Base-by-base conservation (phyloP, 2,113 vertebrate species). In the Sula dactylatra region DNA sequence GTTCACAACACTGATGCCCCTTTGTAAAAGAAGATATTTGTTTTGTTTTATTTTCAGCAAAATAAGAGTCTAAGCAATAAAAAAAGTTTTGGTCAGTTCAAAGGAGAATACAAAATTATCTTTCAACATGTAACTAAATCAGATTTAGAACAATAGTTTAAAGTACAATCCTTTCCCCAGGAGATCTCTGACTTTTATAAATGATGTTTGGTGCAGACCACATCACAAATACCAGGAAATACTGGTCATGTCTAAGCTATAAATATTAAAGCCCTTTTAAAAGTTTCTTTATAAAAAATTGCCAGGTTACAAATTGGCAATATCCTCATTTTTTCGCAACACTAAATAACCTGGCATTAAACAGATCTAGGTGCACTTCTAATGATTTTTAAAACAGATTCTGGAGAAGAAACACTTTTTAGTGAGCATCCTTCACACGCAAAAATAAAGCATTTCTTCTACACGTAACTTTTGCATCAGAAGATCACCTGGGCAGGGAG, bases 191-290 rank as follows among this genome's bases (percentile, higher is more conserved):
- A 93, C 94, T 97, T 96, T 91, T 95, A 95, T 71, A 91, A 96
- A 95, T 79, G 76, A 16, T 13, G n/a, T 90, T 79, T 87, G 96
- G 95, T 90, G 93, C 93, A 95, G 91, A 73, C 77, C 77, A 88
- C 54, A 67, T 92, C 85, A 83, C 58, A 92, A 95, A 93, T 79
- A 74, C 93, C 93, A 96, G 96, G 98, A 98, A 97, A 98, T 96
- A 97, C 95, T 96, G 96, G 97, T 98, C 98, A 96, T 95, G 72
- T 95, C 97, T 97, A 93, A 92, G 78, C 92, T 94, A 96, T 90
- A 97, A 96, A 96, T 97, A 97, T 97, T 93, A 95, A 97, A 98
- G 98, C 98, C 98, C 98, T 98, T 98, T 98, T 97, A 87, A 94
- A 94, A 79, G 93, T 95, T 87, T 90, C 91, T 91, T 94, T 93